Evolutionary conservation across 2,888 invertebrate genomes (phyloP), one percentile per base, ranked within the genome.

Genomic region (Macrophya alboannulata): DNA sequence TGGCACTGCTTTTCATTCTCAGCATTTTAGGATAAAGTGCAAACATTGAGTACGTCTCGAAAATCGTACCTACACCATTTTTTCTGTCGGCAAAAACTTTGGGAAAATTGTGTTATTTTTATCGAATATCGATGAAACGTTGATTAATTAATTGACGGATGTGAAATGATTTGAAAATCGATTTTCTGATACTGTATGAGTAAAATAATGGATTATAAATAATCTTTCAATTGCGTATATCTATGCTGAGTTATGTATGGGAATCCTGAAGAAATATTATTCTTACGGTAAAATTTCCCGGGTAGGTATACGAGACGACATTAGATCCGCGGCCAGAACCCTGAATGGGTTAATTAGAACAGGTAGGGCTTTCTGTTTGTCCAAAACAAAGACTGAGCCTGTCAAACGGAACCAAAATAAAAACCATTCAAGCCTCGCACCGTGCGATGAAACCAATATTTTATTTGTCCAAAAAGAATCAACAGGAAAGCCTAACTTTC

Each of bases 331-430:
- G 90, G 92, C 89, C 86, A 89, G 89, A 90, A 87, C 86, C 86
- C 87, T 93, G 93, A 93, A 93, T 93, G 91, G 91, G 93, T 92
- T 93, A 93, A 93, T 93, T 92, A 91, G 88, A 90, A 90, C 92
- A 92, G 92, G 92, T 92, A 92, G 90, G 90, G 89, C 90, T 90
- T 91, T 91, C 90, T 90, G 89, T 87, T 88, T 90, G 74, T 83
- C 84, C 85, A 89, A 90, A 90, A 93, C 92, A 93, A 93, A 90
- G 90, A 87, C 85, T 86, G 87, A 89, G 88, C 88, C 91, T 92
- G 92, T 91, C 91, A 91, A 91, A 90, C 90, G 90, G 87, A 92
- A 91, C 91, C 92, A 93, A 93, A 93, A 93, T 93, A 93, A 91
- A 87, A 89, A 90, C 90, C 90, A 91, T 93, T 93, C 91, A 92